Evolutionary conservation across 2,888 invertebrate genomes (phyloP), one percentile per base, ranked within the genome.

Genomic region (Pogonocherus hispidulus): DNA sequence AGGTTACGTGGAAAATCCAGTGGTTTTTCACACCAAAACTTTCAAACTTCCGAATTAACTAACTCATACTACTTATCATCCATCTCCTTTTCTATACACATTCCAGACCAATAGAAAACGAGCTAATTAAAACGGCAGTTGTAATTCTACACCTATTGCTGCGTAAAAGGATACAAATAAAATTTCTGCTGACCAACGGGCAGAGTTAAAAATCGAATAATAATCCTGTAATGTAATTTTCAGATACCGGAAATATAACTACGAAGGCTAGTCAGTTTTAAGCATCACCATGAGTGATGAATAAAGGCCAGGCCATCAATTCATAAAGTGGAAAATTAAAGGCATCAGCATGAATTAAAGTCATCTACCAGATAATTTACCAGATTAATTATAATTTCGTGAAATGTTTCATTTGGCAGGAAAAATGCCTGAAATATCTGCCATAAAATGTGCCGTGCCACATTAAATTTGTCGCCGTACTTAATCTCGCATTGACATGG

Each of bases 341-440:
- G 14, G 41, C 41, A n/a, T 41, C n/a, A 41, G 41, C 41, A n/a
- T 41, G 41, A 41, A 41, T 41, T 41, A 41, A 41, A 41, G 41
- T 41, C 41, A 41, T 41, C 14, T n/a, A 41, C 41, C 41, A 16
- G 14, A 52, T 52, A 52, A 27, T 52, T 18, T 52, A 27, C 2
- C 41, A 16, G 41, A 41, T 14, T 41, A 41, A 41, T 41, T 41
- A 41, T 41, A 41, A 41, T 41, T 41, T 41, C n/a, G n/a, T 41
- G 41, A 20, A 22, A 47, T 20, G 22, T 47, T 47, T 20, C 22
- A 47, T 47, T 47, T 47, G 20, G 6, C 22, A 22, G 19, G 47
- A 47, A 20, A 47, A 47, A 47, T 47, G 19, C 9, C 22, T 9
- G 20, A 20, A 47, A 47, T 47, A 47, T n/a, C 47, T 20, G 22